Evolutionary conservation across 2,888 invertebrate species (phyloP).

Genomic region (Eilema depressum): DNA sequence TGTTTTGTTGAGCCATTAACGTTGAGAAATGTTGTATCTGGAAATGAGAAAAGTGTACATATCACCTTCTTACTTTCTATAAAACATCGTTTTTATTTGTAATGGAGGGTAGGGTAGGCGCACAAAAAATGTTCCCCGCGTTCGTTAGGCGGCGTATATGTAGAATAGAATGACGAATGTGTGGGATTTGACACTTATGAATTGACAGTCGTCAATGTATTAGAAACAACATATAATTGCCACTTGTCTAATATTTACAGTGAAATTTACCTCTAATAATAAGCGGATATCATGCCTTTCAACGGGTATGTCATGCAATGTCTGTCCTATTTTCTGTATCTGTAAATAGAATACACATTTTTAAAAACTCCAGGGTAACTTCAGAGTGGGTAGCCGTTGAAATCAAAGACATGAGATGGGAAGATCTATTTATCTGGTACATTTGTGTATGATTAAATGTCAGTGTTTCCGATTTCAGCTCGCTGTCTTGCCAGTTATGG

Average conservation of each 20-base stretch:
- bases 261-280: conserved; percentile 64
- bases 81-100: no score
- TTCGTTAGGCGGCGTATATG: no score
- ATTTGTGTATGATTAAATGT: no score
- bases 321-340: conserved; percentile 66
- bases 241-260: background rate
- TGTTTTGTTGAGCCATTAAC: conserved; percentile 64
- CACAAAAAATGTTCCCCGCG: no score
- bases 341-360: conserved; percentile 38
- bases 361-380: background rate
- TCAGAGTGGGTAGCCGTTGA: background rate
- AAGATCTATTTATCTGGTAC: no score
- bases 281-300: conserved; percentile 66
- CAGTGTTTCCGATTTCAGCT: background rate
- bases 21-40: conserved; percentile 79
- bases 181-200: no score
- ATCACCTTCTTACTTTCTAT: no score
- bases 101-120: no score
- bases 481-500: background rate
- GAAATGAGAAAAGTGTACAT: conserved; percentile 31
- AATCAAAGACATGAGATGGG: no score
- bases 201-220: no score
- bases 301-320: conserved; percentile 67
- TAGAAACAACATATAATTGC: no score
- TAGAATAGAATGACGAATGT: no score